A percentile compares a stretch with the other conserved stretches of the same genome.
phyloP scores from a whole-genome alignment of 2,888 invertebrate species.

The Callyntrura guangdongensis region DNA sequence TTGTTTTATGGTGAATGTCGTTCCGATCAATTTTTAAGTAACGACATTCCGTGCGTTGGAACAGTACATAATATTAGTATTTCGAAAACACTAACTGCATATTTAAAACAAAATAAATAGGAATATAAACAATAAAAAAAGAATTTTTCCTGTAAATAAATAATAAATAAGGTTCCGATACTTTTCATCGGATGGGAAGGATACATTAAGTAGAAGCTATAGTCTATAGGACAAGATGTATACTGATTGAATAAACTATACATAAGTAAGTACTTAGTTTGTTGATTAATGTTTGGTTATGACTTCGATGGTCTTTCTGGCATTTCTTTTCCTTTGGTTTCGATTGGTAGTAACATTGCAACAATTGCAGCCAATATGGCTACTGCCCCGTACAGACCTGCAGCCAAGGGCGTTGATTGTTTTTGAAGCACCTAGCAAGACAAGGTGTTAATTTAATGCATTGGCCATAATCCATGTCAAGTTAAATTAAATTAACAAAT shows the following conservation, averaged over 20 bases:
- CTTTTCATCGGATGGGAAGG: conserved; percentile 40
- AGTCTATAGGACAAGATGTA: not conserved
- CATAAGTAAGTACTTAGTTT: conserved; percentile 15
- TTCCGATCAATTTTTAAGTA: too few relatives aligned
- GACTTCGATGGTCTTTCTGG: conserved; percentile 84
- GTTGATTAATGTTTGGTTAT: conserved; percentile 45
- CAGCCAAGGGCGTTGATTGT: conserved; percentile 89
- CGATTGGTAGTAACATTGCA: conserved; percentile 93
- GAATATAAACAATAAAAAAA: conserved; percentile 10
- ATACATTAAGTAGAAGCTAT: conserved; percentile 18
- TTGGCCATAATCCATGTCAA: not conserved
- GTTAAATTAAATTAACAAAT: conserved; percentile 12
- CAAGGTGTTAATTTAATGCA: not conserved
- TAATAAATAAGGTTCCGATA: conserved; percentile 46
- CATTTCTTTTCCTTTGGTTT: conserved; percentile 92
- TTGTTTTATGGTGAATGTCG: too few relatives aligned
- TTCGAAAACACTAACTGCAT: too few relatives aligned
- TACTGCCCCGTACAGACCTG: conserved; percentile 91
- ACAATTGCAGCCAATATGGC: conserved; percentile 92
- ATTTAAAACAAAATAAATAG: too few relatives aligned
- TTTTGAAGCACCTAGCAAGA: conserved; percentile 90
- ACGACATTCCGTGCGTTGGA: too few relatives aligned
- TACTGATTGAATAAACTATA: not conserved
- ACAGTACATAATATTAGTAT: too few relatives aligned
- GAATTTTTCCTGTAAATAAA: not conserved